Base-by-base conservation (phyloP, 2,113 vertebrate species). In the Sterrhoptilus dennistouni region DNA sequence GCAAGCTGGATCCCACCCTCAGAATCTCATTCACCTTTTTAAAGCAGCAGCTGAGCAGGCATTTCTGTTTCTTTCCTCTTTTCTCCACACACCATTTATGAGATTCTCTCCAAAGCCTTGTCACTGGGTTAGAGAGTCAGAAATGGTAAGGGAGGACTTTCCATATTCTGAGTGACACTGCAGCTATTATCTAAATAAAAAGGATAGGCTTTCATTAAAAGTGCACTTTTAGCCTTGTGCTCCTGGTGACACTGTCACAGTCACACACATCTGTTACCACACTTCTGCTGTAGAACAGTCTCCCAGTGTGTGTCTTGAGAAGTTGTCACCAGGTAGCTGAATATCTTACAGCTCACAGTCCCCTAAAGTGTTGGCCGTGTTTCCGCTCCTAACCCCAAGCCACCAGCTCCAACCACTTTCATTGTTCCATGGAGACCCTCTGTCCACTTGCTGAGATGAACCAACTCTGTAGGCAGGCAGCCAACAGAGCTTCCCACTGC, bases 341-440 rank as follows among this genome's bases (percentile, higher is more conserved):
- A 6, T 27, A 54, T 45, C 61, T 71, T 42, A 29, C 33, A 45
- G 66, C 49, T 63, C 52, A 11, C 17, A 9, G 11, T 5, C 9
- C 23, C 13, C 25, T 70, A 8, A 53, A 70, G 22, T 4, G 6
- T 0, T 45, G 33, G 18, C 22, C 23, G 3, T 2, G 0, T 63
- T 90, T 82, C 16, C 44, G 21, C 19, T 33, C 16, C 31, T 64
- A 38, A 47, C 5, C 9, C 47, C 49, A 79, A 85, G 33, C 25
- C 61, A 84, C 38, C 49, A 87, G 31, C 24, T 80, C 45, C 70
- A 53, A 28, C 3, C 7, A 1, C 28, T 82, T 87, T 35, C 5
- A 20, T 28, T 38, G n/a, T 4, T 36, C 35, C 6, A 5, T 19
- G 31, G 24, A 47, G 71, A 87, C 11, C 54, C 60, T 81, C 77